Evolutionary conservation across 2,113 vertebrate genomes (phyloP), one percentile per base, ranked within the genome.

Genomic region (Merops nubicus): DNA sequence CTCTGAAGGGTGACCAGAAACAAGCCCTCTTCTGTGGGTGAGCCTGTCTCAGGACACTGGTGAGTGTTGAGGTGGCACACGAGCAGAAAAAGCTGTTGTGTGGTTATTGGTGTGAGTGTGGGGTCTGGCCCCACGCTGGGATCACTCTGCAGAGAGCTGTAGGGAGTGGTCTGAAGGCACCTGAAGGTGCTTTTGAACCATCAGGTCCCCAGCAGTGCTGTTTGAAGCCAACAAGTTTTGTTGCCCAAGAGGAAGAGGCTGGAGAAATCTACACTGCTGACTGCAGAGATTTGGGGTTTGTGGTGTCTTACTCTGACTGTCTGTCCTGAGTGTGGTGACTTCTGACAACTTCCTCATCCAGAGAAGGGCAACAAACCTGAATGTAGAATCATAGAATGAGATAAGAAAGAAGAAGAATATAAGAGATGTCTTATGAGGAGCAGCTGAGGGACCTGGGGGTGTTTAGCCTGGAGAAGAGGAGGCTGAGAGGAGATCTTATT

Each of bases 261-360:
- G 3, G n/a, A n/a, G 38, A 2, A 38, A n/a, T 2, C 48, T 25
- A 4, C 63, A 10, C 18, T 31, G 63, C 42, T 11, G 34, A 11
- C 13, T 18, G 60, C 47, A 29, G 56, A 56, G 67, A 6, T 18
- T 0, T 20, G 43, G 13, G 57, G 12, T 1, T 2, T 0, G 5
- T 6, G 18, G 40, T 21, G 17, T 11, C 33, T 51, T 36, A 15
- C 5, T 34, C 25, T 21, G 36, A 5, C 10, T 1, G 0, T 8
- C 60, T 47, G 38, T 15, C 74, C 29, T 2, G 6, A 26, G 45
- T 1, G 0, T 23, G 45, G 26, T 5, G 1, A 1, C 48, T 34
- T 5, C 42, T 43, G n/a, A n/a, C n/a, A n/a, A n/a, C n/a, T n/a
- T n/a, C n/a, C n/a, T n/a, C n/a, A n/a, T n/a, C n/a, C n/a, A n/a